These are phyloP conservation scores for Cygnus atratus DNA, from an alignment of 2,113 vertebrate species.

Conservation along the genomic window DNA sequence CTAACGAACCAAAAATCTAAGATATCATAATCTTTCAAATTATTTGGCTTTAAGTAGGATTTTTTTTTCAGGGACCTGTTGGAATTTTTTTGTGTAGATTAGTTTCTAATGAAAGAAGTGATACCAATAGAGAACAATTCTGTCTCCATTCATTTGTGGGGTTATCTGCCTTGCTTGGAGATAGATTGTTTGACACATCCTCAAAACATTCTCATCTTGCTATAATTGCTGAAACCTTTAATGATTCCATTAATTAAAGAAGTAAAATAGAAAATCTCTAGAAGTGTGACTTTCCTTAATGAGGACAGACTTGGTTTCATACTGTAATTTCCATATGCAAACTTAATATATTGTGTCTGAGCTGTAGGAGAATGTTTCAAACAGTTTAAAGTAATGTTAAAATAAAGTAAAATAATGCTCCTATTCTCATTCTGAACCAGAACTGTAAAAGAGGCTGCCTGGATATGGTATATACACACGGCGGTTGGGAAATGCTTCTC, in stretches of 20 bases:
- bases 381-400: slow-evolving; percentile 14
- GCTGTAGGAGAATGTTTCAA: slow-evolving; percentile 13
- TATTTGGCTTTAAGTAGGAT: background rate
- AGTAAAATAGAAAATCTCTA: background rate
- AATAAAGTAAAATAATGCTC: slow-evolving; percentile 16
- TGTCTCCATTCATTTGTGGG: background rate
- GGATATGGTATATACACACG: background rate
- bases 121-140: background rate
- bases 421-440: background rate
- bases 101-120: background rate
- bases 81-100: background rate
- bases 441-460: background rate
- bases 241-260: background rate
- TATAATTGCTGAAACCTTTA: background rate
- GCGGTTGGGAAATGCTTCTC: background rate
- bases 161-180: background rate
- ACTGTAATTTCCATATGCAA: background rate
- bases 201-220: background rate
- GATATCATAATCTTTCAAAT: background rate
- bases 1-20: background rate
- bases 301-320: background rate
- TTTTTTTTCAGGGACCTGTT: background rate
- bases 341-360: slow-evolving; percentile 10
- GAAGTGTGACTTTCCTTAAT: background rate
- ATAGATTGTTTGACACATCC: background rate